Conservation (phyloP, 2,888 invertebrate species). For the Ceriagrion tenellum region DNA sequence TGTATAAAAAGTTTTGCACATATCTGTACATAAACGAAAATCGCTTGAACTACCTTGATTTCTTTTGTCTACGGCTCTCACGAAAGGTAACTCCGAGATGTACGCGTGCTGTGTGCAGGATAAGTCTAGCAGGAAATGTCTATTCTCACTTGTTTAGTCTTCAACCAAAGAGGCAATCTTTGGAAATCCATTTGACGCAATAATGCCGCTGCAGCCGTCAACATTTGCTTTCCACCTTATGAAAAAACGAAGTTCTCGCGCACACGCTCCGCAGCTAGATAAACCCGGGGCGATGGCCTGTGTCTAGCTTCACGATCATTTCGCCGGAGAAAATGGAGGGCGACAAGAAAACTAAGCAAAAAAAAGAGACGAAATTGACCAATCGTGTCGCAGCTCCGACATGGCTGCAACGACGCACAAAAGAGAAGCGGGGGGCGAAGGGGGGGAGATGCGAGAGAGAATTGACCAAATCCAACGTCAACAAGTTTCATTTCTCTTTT, state of each 20-base stretch:
- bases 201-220: too few species aligned
- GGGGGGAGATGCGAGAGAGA: not conserved
- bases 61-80: too few species aligned
- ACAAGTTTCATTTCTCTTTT: conserved; percentile 34
- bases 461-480: conserved; percentile 20
- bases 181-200: too few species aligned
- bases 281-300: not conserved
- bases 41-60: too few species aligned
- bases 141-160: too few species aligned
- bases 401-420: not conserved
- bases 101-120: too few species aligned
- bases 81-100: too few species aligned
- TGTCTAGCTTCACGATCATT: not conserved
- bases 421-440: not conserved
- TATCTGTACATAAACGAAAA: too few species aligned
- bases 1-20: too few species aligned
- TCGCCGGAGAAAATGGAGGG: not conserved
- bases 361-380: not conserved
- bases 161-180: too few species aligned
- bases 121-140: too few species aligned
- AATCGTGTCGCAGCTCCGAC: not conserved
- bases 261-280: not conserved
- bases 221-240: not conserved
- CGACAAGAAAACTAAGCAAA: not conserved
- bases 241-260: not conserved